Conservation (phyloP, 2,888 invertebrate species). For the Gandaritis pyraliata region DNA sequence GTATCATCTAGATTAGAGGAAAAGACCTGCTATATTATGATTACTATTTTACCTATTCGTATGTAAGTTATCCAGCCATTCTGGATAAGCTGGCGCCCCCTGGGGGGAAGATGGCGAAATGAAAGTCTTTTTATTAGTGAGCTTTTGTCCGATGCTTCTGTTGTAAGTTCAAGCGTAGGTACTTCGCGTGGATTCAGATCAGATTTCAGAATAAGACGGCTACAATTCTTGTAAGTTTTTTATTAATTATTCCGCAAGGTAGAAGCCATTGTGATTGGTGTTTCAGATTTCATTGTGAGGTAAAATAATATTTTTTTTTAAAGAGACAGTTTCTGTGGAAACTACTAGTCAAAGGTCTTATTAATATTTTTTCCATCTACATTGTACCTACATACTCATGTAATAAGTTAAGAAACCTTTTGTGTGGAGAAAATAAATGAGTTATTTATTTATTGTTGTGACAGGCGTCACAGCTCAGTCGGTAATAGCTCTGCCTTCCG, state of each 20-base stretch:
- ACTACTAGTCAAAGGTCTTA: too few relatives aligned
- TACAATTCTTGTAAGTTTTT: slow-evolving; percentile 3
- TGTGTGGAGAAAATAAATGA: too few relatives aligned
- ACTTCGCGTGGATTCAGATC: slow-evolving; percentile 8
- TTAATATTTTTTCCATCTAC: too few relatives aligned
- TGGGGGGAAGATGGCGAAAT: slow-evolving; percentile 25
- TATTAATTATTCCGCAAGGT: neutral
- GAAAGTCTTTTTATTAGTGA: slow-evolving; percentile 37
- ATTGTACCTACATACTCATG: too few relatives aligned
- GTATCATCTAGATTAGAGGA: too few relatives aligned
- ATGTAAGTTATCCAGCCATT: slow-evolving; percentile 6
- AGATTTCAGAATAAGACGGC: slow-evolving; percentile 18
- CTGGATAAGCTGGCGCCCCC: slow-evolving; percentile 7
- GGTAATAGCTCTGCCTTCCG: too few relatives aligned
- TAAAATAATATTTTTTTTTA: too few relatives aligned
- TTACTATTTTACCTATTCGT: neutral
- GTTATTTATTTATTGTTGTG: too few relatives aligned
- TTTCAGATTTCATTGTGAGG: neutral
- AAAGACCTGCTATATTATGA: too few relatives aligned
- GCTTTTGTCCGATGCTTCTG: slow-evolving; percentile 31
- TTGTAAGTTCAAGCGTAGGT: slow-evolving; percentile 14
- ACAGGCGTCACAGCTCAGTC: too few relatives aligned
- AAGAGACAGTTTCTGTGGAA: too few relatives aligned
- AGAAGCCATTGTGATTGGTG: neutral
- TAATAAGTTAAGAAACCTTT: too few relatives aligned